phyloP scores from a whole-genome alignment of 2,797 vertebrate species.

The Myotis pilosus region DNA sequence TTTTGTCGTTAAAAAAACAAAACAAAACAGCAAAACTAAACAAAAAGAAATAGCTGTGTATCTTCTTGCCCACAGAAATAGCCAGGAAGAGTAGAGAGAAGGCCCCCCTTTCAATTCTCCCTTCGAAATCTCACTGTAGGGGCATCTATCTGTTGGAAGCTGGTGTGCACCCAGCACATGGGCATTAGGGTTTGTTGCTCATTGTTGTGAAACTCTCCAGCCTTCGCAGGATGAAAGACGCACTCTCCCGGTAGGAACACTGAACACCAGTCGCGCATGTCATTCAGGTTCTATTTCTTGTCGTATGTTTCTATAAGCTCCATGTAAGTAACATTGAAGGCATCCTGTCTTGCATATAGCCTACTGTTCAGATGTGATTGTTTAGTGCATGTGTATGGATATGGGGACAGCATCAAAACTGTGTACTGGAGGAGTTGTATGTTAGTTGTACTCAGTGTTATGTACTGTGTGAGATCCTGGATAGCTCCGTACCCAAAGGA shows the following conservation, averaged over 20 bases:
- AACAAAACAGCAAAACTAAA: neutral
- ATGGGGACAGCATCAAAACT: neutral
- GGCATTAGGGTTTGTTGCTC: neutral
- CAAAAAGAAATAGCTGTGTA: neutral
- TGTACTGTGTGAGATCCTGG: neutral
- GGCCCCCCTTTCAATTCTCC: neutral
- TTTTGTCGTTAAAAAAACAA: neutral
- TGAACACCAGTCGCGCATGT: neutral
- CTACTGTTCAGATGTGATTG: neutral
- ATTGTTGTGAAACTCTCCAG: neutral
- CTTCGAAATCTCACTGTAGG: neutral
- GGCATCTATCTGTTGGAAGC: neutral
- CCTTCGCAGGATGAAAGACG: neutral
- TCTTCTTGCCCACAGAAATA: neutral
- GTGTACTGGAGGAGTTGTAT: neutral
- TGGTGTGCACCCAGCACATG: neutral
- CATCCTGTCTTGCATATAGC: neutral
- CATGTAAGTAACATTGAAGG: neutral
- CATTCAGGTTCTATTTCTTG: neutral
- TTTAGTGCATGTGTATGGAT: neutral
- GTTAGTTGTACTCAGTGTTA: neutral
- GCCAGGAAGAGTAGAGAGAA: neutral
- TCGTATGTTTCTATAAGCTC: neutral
- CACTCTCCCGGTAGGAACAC: neutral
- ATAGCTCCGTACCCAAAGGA: neutral